A percentile compares a stretch with the other conserved stretches of the same genome.
These are phyloP conservation scores for Harpalus rufipes DNA, from an alignment of 2,888 invertebrate genomes.

Conservation along the genomic window DNA sequence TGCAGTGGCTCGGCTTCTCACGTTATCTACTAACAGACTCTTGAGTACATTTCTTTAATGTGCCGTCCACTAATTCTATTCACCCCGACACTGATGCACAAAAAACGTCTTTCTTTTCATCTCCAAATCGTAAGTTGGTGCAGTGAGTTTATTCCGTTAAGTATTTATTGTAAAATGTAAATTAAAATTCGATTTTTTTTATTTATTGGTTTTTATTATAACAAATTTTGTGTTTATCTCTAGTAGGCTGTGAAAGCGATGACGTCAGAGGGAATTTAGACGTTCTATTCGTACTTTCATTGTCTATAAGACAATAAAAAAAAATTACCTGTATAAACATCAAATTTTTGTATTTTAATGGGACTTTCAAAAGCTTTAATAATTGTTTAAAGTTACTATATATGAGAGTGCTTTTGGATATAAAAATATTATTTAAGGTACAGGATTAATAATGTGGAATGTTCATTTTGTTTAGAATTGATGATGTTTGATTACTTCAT, in stretches of 20 bases:
- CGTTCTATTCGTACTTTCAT: slow-evolving; percentile 21
- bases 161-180: slow-evolving; percentile 36
- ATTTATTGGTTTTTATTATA: background rate
- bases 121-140: slow-evolving; percentile 11
- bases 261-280: background rate
- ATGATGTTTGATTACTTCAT: background rate
- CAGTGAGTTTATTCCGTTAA: slow-evolving; percentile 36
- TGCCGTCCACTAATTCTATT: slow-evolving; percentile 60
- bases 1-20: slow-evolving; percentile 79
- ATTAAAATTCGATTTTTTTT: slow-evolving; percentile 18
- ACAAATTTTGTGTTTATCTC: background rate
- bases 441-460: background rate
- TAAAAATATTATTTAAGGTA: background rate
- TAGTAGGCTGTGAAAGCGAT: slow-evolving; percentile 14
- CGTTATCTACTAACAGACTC: slow-evolving; percentile 78
- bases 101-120: slow-evolving; percentile 34
- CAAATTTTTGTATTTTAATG: background rate
- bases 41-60: slow-evolving; percentile 67
- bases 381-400: slow-evolving; percentile 3
- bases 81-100: slow-evolving; percentile 44
- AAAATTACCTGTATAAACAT: slow-evolving; percentile 2
- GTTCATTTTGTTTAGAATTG: background rate
- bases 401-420: background rate
- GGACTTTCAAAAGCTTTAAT: background rate
- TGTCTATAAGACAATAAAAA: slow-evolving; percentile 28